Evolutionary conservation across 2,888 invertebrate genomes (phyloP), one percentile per base, ranked within the genome.

Genomic region (Drosophila leonis): DNA sequence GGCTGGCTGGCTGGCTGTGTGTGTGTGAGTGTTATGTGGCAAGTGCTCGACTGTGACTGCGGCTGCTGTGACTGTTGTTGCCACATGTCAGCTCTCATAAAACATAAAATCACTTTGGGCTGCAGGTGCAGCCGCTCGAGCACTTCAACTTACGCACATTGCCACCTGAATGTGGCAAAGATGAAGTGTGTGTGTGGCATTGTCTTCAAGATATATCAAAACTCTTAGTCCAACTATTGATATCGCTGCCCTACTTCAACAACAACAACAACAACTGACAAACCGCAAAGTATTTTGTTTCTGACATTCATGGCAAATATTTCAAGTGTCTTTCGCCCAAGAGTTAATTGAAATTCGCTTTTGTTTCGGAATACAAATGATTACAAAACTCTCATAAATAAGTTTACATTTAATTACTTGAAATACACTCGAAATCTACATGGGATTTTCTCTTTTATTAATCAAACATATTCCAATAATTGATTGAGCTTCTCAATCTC

Each of bases 31-130:
- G 61, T 41, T 44, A 56, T 83, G 76, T 76, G 79, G 68, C 79
- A 65, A 70, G 69, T 71, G 51, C 65, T 71, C 57, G 74, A 60
- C 39, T 65, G 60, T 54, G 65, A 65, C 60, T 55, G 61, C 75
- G 78, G 65, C 75, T 87, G 83, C 70, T 83, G 75, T 78, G 78
- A 65, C 78, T 85, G 85, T 72, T 82, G 80, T 81, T 86, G 85
- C 80, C 88, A 85, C 72, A 83, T 88, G 86, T 87, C 86, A 88
- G 75, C 83, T 88, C 75, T 86, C 87, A 88, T 88, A 86, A 87
- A 87, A 85, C 88, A 81, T 83, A 79, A 85, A 85, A 81, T 88
- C 88, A 88, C 81, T 81, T 73, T 73, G 75, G 72, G 57, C 71
- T 60, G 68, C 70, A 79, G 70, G 66, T 78, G 80, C 68, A 72